Evolutionary conservation across 92 coral and sea anemone species (phyloP), one percentile per base, ranked within the genome.

Genomic region (Epizoanthus stellaris): DNA sequence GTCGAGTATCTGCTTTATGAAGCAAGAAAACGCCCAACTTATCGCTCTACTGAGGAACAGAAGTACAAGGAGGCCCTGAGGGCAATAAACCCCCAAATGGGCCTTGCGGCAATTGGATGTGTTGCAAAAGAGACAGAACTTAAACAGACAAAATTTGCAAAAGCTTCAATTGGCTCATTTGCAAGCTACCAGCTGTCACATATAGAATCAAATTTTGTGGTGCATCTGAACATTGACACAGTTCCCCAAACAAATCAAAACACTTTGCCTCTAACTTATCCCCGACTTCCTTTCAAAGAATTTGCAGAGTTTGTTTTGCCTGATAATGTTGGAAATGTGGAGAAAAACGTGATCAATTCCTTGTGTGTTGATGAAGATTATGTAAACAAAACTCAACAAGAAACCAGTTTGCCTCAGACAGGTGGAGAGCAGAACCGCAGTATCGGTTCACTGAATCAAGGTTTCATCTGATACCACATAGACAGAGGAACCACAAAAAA

Each of bases 1-100:
- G 68, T 92, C 43, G 73, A 80, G 21, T 89, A 85, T 58, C 57
- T 43, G 8, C 53, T 92, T 3, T 87, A 87, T 42, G 95, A 92
- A 70, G 90, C 90, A 13, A 21, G 88, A 36, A 70, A 45, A 12
- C 64, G 67, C 9, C 11, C 47, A 16, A 17, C 67, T 3, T 49
- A 19, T 6, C 61, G 84, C 58, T n/a, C 12, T 16, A 12, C 59
- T 3, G 80, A 70, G 1, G 86, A 85, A n/a, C 38, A 57, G 0
- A 39, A 30, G 21, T 76, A 88, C 25, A 85, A 85, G 67, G 64
- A 66, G 65, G 79, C 64, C 14, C 60, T 91, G 57, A 66, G 65
- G 68, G 80, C 56, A 16, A 85, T 88, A 21, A 88, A 88, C 74
- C 85, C 88, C 61, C 71, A 65, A 67, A 88, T 88, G 74, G 91